phyloP scores from a whole-genome alignment of 2,113 vertebrate genomes.

The Tursiops truncatus region DNA sequence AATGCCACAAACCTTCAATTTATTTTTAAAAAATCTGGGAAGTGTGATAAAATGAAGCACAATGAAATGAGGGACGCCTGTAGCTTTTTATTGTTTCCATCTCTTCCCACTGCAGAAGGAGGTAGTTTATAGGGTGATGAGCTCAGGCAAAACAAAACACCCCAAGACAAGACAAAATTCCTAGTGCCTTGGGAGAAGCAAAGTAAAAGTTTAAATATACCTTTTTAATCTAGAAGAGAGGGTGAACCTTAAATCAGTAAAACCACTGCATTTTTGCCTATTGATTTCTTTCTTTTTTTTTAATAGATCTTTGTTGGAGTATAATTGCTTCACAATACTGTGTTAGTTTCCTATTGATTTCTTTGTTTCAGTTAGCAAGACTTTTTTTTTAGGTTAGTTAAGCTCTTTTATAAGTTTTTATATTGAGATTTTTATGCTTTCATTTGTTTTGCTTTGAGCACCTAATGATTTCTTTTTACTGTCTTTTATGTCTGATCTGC shows the following conservation, averaged over 20 bases:
- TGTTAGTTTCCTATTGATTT: not conserved
- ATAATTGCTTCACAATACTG: no score
- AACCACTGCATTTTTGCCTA: not conserved
- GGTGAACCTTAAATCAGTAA: not conserved
- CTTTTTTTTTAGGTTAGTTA: not conserved
- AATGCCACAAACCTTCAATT: not conserved
- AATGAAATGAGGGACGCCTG: not conserved
- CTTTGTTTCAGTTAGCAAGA: not conserved
- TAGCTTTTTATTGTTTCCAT: not conserved
- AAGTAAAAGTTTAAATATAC: not conserved
- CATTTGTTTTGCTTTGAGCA: not conserved
- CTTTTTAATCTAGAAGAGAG: not conserved
- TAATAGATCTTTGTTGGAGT: no score
- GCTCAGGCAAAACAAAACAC: not conserved
- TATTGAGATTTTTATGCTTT: not conserved
- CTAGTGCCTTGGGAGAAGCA: rapidly evolving
- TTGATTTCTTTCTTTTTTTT: not conserved
- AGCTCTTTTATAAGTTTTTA: not conserved
- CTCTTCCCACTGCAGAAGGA: not conserved
- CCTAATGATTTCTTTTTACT: not conserved
- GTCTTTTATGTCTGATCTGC: not conserved
- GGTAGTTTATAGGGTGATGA: no score
- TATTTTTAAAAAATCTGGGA: not conserved
- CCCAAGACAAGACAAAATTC: not conserved
- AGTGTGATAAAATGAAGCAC: not conserved